Base-by-base conservation (phyloP, 2,888 invertebrate genomes). In the Omphaloscelis lunosa region DNA sequence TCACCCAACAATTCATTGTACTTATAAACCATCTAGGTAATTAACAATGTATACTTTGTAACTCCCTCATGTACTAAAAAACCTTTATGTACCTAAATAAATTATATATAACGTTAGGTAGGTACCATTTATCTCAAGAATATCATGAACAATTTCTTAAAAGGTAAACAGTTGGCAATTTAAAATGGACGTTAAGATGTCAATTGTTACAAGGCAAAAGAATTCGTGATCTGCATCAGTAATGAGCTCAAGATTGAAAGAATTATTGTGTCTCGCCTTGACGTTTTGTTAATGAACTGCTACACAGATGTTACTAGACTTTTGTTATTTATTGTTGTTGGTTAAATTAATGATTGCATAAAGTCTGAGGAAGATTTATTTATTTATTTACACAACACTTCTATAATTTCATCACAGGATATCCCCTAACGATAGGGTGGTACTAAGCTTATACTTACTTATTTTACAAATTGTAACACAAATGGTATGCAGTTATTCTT, bases 181-280 rank as follows among this genome's bases (percentile, higher is more conserved):
- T 67, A 39, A 41, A 61, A 68, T 61, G 15, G 41, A 23, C n/a
- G 17, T 58, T 63, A 23, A 58, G 63, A 34, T n/a, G 29, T 63
- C 56, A n/a, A 51, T 80, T 58, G 29, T 58, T 48, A 53, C 15
- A 23, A 20, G 15, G 48, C 4, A 48, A 56, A 73, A 56, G 29
- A 63, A 17, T 58, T 58, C 34, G 75, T 62, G 59, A 66, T 77
- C 83, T 67, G 82, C 53, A 82, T 79, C 17, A 41, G 7, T 39
- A 76, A 82, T 82, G 78, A 78, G 63, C 17, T 51, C 34, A 3
- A 27, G 23, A 20, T 61, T n/a, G 6, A 27, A 56, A n/a, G 2
- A 67, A 75, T 29, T n/a, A 81, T 53, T 58, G 39, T 62, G 76
- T 67, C 45, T 53, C 20, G 39, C 39, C n/a, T n/a, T 3, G 27